Conservation (phyloP, 2,888 invertebrate species). For the Drosophila dives region DNA sequence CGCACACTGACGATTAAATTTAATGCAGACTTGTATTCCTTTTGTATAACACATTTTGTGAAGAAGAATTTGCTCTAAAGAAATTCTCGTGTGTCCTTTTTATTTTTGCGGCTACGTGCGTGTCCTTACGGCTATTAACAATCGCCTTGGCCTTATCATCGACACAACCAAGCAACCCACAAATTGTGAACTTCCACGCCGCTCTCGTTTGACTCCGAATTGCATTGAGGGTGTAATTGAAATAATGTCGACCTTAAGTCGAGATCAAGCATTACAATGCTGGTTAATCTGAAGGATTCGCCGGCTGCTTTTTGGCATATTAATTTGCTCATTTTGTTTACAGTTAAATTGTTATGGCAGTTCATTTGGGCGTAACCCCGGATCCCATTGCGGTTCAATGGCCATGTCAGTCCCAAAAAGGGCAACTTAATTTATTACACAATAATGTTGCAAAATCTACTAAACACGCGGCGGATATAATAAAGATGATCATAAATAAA, state of each 20-base stretch:
- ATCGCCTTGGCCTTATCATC: conserved; percentile 26
- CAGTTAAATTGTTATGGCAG: conserved; percentile 27
- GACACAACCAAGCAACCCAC: not conserved
- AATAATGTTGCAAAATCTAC: conserved; percentile 38
- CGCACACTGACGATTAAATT: conserved; percentile 57
- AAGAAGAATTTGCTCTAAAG: conserved; percentile 24
- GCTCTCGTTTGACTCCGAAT: conserved; percentile 46
- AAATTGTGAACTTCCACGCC: conserved; percentile 34
- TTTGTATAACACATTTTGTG: conserved; percentile 30
- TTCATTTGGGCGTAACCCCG: conserved; percentile 9
- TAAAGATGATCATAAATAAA: not conserved
- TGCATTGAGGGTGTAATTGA: conserved; percentile 56
- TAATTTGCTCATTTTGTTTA: conserved; percentile 58
- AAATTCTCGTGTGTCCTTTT: conserved; percentile 30
- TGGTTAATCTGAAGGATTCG: conserved; percentile 15
- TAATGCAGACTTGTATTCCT: conserved; percentile 38
- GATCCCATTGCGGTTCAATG: conserved; percentile 36
- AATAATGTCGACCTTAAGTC: conserved; percentile 47
- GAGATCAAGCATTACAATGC: conserved; percentile 4
- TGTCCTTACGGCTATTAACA: conserved; percentile 41
- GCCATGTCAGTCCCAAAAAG: conserved; percentile 28
- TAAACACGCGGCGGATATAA: not conserved
- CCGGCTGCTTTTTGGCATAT: conserved; percentile 49
- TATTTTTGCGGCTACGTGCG: conserved; percentile 29
- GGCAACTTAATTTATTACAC: conserved; percentile 50